phyloP scores from a whole-genome alignment of 2,888 invertebrate genomes.

The Drosophila limbata region DNA sequence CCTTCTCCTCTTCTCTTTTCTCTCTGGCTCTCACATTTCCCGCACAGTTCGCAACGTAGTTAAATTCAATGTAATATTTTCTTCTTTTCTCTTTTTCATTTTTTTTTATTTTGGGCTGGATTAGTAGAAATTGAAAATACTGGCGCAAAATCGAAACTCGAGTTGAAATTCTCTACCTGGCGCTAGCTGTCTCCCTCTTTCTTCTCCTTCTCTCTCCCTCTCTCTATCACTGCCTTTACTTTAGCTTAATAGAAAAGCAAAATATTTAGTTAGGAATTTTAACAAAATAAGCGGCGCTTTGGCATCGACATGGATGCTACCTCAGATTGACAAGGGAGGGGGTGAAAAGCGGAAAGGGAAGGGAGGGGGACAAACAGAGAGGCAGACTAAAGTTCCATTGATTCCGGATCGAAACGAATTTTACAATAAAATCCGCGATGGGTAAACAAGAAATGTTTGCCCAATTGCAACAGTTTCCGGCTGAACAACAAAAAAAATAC shows the following conservation, averaged over 20 bases:
- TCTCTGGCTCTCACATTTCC: slow-evolving; percentile 13
- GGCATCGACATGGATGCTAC: slow-evolving; percentile 18
- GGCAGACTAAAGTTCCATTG: slow-evolving; percentile 5
- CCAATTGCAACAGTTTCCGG: slow-evolving; percentile 43
- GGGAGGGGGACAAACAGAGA: neutral
- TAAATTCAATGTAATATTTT: slow-evolving; percentile 64
- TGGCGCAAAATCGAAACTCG: slow-evolving; percentile 24
- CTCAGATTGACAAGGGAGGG: slow-evolving; percentile 12
- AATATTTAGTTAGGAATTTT: slow-evolving; percentile 70
- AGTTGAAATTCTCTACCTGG: slow-evolving; percentile 1
- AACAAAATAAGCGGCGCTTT: slow-evolving; percentile 45
- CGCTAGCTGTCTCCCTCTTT: neutral
- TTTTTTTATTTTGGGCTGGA: slow-evolving; percentile 33
- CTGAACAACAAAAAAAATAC: slow-evolving; percentile 9
- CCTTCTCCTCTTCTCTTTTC: neutral
- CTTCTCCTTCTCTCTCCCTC: neutral
- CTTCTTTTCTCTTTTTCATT: slow-evolving; percentile 16
- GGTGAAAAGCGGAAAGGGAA: neutral
- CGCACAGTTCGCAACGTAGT: slow-evolving; percentile 31
- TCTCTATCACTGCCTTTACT: slow-evolving; percentile 6
- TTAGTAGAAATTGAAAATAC: slow-evolving; percentile 69
- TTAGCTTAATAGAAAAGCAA: slow-evolving; percentile 59
- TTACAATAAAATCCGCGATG: slow-evolving; percentile 49
- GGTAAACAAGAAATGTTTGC: slow-evolving; percentile 39
- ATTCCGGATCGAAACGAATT: slow-evolving; percentile 35